Conservation (phyloP, 2,797 vertebrate species). For the Chiloscyllium punctatum region DNA sequence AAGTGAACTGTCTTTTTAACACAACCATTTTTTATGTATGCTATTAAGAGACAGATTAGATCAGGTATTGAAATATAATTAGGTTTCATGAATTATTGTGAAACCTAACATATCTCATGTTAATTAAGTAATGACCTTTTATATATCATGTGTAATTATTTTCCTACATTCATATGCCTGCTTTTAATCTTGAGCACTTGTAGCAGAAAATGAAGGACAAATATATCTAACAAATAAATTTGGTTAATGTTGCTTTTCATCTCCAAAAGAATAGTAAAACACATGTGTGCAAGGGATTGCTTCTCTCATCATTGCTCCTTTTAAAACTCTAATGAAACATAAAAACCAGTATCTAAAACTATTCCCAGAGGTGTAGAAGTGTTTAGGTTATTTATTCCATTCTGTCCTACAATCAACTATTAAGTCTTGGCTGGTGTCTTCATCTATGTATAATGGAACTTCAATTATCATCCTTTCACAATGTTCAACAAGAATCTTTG, state of each 20-base stretch:
- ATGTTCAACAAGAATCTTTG: background rate
- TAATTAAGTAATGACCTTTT: background rate
- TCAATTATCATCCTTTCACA: background rate
- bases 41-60: background rate
- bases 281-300: background rate
- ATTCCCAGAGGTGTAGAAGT: background rate
- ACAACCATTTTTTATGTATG: background rate
- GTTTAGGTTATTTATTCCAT: background rate
- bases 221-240: background rate
- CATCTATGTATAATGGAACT: background rate
- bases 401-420: background rate
- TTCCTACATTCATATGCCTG: background rate
- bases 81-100: background rate
- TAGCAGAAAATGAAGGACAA: background rate
- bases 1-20: background rate
- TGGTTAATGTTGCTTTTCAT: background rate
- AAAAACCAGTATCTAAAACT: background rate
- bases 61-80: background rate
- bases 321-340: background rate
- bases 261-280: background rate
- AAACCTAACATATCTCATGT: background rate
- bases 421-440: background rate
- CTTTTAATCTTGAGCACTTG: background rate
- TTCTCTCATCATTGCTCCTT: background rate
- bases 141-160: background rate